A percentile compares a stretch with the other conserved stretches of the same genome.
These are phyloP conservation scores for Uloborus plumipes DNA, from an alignment of 2,888 invertebrate species.

Conservation along the genomic window DNA sequence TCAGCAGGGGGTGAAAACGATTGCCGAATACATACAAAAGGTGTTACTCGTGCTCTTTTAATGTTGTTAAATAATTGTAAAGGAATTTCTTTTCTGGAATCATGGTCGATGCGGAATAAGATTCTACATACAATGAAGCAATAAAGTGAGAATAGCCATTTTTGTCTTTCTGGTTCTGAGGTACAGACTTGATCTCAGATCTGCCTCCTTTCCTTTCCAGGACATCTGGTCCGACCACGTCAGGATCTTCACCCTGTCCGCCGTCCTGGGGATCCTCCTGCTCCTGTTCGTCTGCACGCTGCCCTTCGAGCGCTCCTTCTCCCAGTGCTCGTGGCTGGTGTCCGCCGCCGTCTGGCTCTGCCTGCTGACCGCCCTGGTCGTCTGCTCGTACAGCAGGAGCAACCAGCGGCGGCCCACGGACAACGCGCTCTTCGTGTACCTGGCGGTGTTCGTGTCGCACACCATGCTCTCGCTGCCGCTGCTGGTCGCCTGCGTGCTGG, in stretches of 20 bases:
- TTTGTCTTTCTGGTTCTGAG: too few species aligned
- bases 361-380: slow-evolving; percentile 76
- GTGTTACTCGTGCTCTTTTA: too few species aligned
- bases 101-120: too few species aligned
- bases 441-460: slow-evolving; percentile 83
- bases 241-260: slow-evolving; percentile 53
- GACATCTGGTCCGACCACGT: slow-evolving; percentile 62
- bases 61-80: too few species aligned
- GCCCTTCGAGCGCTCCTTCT: slow-evolving; percentile 64
- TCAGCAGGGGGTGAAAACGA: too few species aligned
- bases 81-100: too few species aligned
- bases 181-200: too few species aligned
- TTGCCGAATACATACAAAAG: too few species aligned
- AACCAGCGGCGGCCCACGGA: slow-evolving; percentile 74
- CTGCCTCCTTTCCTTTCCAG: slow-evolving; percentile 28
- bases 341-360: slow-evolving; percentile 71
- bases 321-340: slow-evolving; percentile 58
- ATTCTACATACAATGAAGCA: too few species aligned
- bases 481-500: slow-evolving; percentile 79
- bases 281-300: slow-evolving; percentile 60
- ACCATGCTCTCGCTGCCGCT: slow-evolving; percentile 88
- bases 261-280: slow-evolving; percentile 47
- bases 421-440: slow-evolving; percentile 79
- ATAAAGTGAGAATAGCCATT: too few species aligned
- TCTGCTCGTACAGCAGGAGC: slow-evolving; percentile 74